Evolutionary conservation across 2,113 vertebrate species (phyloP), one percentile per base, ranked within the genome.

Genomic region (Rynchops niger): DNA sequence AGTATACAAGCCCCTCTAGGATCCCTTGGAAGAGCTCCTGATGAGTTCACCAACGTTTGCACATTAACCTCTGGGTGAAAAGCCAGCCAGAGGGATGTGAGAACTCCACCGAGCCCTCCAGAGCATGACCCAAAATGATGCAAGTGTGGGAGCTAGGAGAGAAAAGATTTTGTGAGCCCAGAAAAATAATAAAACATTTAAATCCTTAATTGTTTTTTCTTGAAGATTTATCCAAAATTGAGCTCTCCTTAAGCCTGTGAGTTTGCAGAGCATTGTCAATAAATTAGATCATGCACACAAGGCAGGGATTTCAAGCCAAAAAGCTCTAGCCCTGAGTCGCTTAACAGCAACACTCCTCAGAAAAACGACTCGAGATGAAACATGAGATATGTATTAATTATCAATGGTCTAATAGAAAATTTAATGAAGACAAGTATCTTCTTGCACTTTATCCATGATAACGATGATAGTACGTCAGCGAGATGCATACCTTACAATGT

Each of bases 221-320:
- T 97, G 86, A 97, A 94, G 90, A 63, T 95, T 90, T 96, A 77
- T 96, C 95, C 89, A 95, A 95, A 95, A 90, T 66, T 42, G 81
- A 94, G 89, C 84, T 96, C 76, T 92, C 7, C 74, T 83, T 91
- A 93, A 96, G 93, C 79, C 72, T 74, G 67, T 55, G 82, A 95
- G 89, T 78, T 96, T 94, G 63, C 93, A 73, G 95, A 96, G 91
- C 89, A 78, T 52, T 95, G 95, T 97, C 97, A 97, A 96, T 97
- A 97, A 97, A 97, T 96, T 97, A 97, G 95, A 93, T 97, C 95
- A 96, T 97, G 90, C 97, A 97, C 97, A 95, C 94, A 86, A 97
- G 93, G 93, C 91, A 94, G 74, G 84, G 82, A 91, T 97, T 91
- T 93, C 85, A 55, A 95, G 96, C 95, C 96, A 97, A 96, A 95